Percentiles rank a stretch among this genome's conserved stretches.
Conservation (phyloP, 64 coral and sea anemone genomes). For the Pachyseris speciosa region DNA sequence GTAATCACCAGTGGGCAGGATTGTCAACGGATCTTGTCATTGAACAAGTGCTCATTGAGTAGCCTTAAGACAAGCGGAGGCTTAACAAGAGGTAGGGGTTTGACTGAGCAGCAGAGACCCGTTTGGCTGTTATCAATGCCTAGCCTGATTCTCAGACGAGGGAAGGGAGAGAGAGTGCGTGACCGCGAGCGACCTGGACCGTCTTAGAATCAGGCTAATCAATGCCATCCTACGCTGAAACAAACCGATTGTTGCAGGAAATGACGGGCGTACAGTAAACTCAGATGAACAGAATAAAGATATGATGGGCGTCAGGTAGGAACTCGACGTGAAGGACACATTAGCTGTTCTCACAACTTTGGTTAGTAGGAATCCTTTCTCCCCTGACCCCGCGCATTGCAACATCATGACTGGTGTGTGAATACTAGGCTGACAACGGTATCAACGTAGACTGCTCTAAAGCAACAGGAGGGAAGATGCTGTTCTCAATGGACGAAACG, state of each 20-base stretch:
- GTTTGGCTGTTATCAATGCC: too few relatives aligned
- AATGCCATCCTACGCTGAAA: conserved; percentile 58
- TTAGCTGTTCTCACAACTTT: conserved; percentile 10
- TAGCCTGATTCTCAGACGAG: too few relatives aligned
- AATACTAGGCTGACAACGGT: conserved; percentile 34
- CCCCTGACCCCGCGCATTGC: background rate
- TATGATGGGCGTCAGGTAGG: background rate
- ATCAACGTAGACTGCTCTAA: conserved; percentile 57
- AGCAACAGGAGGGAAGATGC: conserved; percentile 36
- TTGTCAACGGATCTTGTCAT: conserved; percentile 66
- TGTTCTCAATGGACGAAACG: conserved; percentile 19
- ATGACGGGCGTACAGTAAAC: conserved; percentile 19
- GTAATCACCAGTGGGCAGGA: conserved; percentile 43
- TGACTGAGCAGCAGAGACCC: conserved; percentile 35
- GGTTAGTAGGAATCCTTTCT: conserved; percentile 33
- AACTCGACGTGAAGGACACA: conserved; percentile 56
- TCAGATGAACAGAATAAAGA: conserved; percentile 49
- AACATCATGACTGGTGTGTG: conserved; percentile 70
- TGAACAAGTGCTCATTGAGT: conserved; percentile 59
- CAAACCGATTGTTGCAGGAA: conserved; percentile 21
- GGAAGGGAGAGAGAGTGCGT: too few relatives aligned
- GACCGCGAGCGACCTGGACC: too few relatives aligned
- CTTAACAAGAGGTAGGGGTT: conserved; percentile 33
- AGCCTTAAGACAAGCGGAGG: conserved; percentile 62
- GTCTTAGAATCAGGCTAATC: too few relatives aligned